Evolutionary conservation across 2,113 vertebrate species (phyloP), one percentile per base, ranked within the genome.

Genomic region (Chaetodon auriga): DNA sequence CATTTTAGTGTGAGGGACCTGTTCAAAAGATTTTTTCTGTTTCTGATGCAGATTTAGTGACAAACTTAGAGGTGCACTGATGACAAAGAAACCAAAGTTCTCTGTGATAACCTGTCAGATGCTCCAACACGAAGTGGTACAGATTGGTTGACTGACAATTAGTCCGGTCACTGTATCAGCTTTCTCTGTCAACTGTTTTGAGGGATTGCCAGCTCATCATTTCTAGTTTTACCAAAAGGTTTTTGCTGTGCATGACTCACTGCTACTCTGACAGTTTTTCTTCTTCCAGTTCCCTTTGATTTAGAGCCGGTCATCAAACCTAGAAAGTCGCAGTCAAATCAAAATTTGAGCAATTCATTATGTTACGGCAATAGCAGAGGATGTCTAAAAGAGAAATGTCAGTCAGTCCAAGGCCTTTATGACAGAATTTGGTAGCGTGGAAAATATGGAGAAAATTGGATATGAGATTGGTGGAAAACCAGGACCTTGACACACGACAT

Each of bases 371-470:
- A 69, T 21, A 72, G 58, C 38, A 55, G 12, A 23, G 12, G 23
- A 68, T 0, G 43, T 75, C 46, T 69, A 43, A 69, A 48, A 53
- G 45, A 66, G 55, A 63, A 64, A 21, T 53, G 13, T 16, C 30
- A 14, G 19, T 21, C 54, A 63, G 16, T 72, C 54, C 54, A 63
- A 71, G 68, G 61, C 23, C 64, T 66, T 55, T 49, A 55, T 75
- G 63, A 68, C 57, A 71, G 25, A 43, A 80, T 35, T 35, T 11
- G 7, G 30, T 45, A 48, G 35, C 16, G 53, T 69, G n/a, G 12
- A 63, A 53, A 16, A 36, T 43, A 46, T 19, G 18, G 38, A 74
- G 36, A 51, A 87, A 77, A 80, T 63, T 23, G 46, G 80, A 74
- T 70, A 49, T 46, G 77, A 70, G 46, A 62, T 48, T 48, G 19